These are phyloP conservation scores for Epizoanthus fatuus DNA, from an alignment of 92 coral and sea anemone species.

Conservation along the genomic window DNA sequence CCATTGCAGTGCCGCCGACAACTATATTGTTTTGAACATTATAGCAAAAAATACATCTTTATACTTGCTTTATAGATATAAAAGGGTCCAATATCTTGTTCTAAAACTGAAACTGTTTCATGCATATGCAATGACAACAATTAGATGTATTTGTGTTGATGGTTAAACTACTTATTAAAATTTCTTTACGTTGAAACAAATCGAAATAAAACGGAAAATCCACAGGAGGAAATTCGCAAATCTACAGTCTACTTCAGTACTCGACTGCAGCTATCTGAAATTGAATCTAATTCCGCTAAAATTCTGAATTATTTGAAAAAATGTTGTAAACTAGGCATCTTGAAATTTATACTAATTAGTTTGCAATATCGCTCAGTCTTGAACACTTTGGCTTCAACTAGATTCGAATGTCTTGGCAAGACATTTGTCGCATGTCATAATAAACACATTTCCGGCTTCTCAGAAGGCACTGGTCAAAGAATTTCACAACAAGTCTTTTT, in stretches of 20 bases:
- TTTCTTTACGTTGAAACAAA: conserved; percentile 12
- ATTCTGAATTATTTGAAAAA: background rate
- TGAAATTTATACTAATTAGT: background rate
- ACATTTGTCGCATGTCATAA: conserved; percentile 11
- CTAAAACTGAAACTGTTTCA: background rate
- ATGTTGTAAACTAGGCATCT: background rate
- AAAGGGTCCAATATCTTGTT: background rate
- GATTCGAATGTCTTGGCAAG: background rate
- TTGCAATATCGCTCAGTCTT: background rate
- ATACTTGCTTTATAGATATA: too few relatives aligned
- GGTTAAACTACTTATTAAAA: background rate
- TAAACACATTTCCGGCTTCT: conserved; percentile 21
- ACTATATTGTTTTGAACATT: background rate
- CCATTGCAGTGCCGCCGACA: conserved; percentile 8
- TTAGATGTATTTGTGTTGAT: background rate
- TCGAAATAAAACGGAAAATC: conserved; percentile 16
- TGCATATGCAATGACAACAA: conserved; percentile 9
- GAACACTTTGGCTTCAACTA: background rate
- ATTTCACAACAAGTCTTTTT: conserved; percentile 83
- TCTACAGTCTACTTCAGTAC: background rate
- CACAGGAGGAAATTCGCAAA: background rate
- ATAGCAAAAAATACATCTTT: conserved; percentile 14
- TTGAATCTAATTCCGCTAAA: background rate
- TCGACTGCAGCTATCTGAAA: background rate
- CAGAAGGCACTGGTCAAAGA: conserved; percentile 57